A percentile compares a stretch with the other conserved stretches of the same genome.
Conservation (phyloP, 1,140 invertebrate genomes). For the Muscidifurax raptorellus region DNA sequence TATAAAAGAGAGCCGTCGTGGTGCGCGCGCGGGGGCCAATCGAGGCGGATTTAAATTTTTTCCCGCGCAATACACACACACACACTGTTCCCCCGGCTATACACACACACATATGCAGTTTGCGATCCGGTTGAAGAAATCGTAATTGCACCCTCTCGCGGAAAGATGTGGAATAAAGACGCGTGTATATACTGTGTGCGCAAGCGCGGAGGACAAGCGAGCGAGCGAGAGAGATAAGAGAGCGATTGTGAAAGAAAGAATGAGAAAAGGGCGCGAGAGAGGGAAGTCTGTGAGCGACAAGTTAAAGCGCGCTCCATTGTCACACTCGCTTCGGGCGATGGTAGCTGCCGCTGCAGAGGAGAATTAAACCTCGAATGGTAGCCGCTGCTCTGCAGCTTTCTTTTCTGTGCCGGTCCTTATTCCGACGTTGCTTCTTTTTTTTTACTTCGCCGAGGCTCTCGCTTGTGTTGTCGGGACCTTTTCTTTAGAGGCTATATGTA, state of each 20-base stretch:
- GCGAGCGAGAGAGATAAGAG: background rate
- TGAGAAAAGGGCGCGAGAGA: background rate
- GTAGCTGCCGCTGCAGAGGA: background rate
- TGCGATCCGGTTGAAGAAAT: conserved; percentile 26
- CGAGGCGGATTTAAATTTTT: conserved; percentile 45
- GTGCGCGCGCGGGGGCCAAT: background rate
- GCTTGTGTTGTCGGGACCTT: background rate
- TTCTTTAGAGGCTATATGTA: background rate
- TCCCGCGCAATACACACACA: background rate
- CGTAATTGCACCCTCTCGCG: conserved; percentile 40
- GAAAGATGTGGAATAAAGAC: conserved; percentile 16
- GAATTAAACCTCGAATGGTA: conserved; percentile 11
- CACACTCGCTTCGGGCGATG: background rate
- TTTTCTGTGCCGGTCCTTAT: background rate
- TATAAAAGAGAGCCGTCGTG: conserved; percentile 26
- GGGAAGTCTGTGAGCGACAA: conserved; percentile 41
- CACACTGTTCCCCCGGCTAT: background rate
- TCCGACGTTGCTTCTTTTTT: background rate
- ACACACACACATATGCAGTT: too few species aligned
- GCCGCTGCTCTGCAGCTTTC: background rate
- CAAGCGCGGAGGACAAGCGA: background rate
- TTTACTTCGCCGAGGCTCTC: background rate
- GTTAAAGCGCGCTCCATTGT: conserved; percentile 31
- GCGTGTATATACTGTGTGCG: background rate
- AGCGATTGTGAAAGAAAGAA: background rate